phyloP scores from a whole-genome alignment of 2,888 invertebrate genomes.

The Ecliptopera silaceata region DNA sequence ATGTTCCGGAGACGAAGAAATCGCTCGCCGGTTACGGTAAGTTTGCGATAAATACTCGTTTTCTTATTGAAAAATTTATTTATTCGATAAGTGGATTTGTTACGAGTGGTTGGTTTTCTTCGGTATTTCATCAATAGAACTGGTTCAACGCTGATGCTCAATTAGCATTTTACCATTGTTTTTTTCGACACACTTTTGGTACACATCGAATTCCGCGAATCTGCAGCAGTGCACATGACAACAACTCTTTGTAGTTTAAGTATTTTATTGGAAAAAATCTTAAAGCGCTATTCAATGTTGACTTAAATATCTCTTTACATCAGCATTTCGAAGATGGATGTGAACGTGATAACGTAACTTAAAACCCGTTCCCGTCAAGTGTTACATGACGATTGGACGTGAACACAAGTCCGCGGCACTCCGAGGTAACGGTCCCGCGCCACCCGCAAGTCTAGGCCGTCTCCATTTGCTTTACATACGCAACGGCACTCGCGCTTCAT shows the following conservation, averaged over 20 bases:
- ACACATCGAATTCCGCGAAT: neutral
- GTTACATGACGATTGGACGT: constrained; percentile 17
- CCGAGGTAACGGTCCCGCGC: constrained; percentile 21
- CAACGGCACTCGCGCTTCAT: constrained; percentile 42
- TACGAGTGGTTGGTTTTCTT: constrained; percentile 5
- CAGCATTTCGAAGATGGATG: neutral
- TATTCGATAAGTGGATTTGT: constrained; percentile 10
- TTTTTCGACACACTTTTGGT: neutral
- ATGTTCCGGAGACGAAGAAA: constrained; percentile 65
- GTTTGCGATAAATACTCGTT: constrained; percentile 31
- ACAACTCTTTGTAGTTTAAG: neutral
- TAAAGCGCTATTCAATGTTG: neutral
- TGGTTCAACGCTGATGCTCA: neutral
- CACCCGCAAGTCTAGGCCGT: constrained; percentile 21
- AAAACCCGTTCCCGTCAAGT: constrained; percentile 17
- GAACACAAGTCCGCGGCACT: constrained; percentile 12
- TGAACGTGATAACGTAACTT: constrained; percentile 2
- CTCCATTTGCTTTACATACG: constrained; percentile 43
- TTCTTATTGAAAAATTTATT: constrained; percentile 6
- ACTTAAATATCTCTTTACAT: neutral
- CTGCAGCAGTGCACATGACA: neutral
- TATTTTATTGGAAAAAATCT: neutral
- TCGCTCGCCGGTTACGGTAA: constrained; percentile 55
- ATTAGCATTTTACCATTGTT: neutral
- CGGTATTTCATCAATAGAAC: neutral